These are phyloP conservation scores for Hedychridium roseum DNA, from an alignment of 2,888 invertebrate genomes.

Conservation along the genomic window DNA sequence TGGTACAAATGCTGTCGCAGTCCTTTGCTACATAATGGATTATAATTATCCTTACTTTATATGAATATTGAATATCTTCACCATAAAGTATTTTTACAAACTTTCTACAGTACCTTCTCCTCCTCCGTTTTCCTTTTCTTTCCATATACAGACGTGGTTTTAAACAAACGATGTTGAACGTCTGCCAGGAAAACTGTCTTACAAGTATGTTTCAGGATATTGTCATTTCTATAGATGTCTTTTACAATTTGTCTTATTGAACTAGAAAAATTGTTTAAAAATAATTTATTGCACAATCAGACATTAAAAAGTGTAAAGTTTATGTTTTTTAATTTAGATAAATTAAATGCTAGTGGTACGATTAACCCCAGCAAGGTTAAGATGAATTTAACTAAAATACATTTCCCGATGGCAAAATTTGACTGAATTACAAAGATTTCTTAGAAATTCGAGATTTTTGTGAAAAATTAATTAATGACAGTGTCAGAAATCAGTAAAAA, in stretches of 20 bases:
- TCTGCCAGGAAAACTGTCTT: constrained; percentile 12
- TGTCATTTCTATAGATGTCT: constrained; percentile 23
- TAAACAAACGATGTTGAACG: constrained; percentile 42
- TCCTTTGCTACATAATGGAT: no score
- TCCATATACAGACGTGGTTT: constrained; percentile 59
- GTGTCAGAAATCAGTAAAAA: no score
- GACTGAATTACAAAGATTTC: no score
- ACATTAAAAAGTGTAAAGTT: no score
- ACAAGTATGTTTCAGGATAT: constrained; percentile 11
- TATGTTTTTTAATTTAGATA: no score
- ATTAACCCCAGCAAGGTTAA: no score
- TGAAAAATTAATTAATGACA: constrained; percentile 2
- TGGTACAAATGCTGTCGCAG: no score
- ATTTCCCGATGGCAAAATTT: no score
- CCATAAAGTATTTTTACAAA: neutral
- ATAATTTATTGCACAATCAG: no score
- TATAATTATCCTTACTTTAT: constrained; percentile 2
- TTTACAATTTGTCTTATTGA: constrained; percentile 24
- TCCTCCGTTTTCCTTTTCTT: constrained; percentile 73
- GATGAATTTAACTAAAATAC: no score
- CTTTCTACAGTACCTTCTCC: constrained; percentile 67
- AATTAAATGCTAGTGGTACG: no score
- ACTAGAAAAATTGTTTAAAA: no score
- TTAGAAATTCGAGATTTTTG: neutral
- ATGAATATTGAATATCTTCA: neutral